These are phyloP conservation scores for Charadrius vociferus DNA, from an alignment of 2,113 vertebrate genomes.

Conservation along the genomic window DNA sequence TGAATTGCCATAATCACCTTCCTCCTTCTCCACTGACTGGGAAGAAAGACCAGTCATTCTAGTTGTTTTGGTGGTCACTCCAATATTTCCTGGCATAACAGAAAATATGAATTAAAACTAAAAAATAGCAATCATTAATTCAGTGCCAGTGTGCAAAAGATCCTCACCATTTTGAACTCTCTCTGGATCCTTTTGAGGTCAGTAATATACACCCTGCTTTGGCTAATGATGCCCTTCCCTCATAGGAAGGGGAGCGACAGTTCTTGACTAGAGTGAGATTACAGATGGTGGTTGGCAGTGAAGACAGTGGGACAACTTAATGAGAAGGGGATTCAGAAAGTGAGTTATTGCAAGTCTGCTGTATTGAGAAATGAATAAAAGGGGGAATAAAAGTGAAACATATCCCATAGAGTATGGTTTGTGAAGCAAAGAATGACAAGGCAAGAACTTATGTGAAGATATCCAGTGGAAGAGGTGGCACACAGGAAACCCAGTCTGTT, in stretches of 20 bases:
- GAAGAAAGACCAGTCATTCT: background rate
- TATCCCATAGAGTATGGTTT: background rate
- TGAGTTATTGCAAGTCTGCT: background rate
- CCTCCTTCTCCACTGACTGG: background rate
- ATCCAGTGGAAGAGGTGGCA: background rate
- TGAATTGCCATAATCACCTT: background rate
- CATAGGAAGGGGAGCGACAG: background rate
- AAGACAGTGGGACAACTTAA: background rate
- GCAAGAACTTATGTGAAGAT: background rate
- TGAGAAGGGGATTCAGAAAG: background rate
- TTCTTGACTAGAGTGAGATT: background rate
- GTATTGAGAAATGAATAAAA: background rate
- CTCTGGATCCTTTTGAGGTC: background rate
- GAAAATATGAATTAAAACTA: background rate
- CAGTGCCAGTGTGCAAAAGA: background rate
- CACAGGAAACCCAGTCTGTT: background rate
- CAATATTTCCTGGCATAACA: background rate
- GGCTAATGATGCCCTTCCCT: background rate
- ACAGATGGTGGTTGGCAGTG: background rate
- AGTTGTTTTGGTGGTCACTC: background rate
- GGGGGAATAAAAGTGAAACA: background rate
- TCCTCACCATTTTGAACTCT: background rate
- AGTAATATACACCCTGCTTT: accelerated
- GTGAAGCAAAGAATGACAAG: background rate
- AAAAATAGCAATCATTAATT: background rate